A percentile compares a stretch with the other conserved stretches of the same genome.
Evolutionary conservation across 2,113 vertebrate species (phyloP).

Genomic region (Prietella phreatophila): DNA sequence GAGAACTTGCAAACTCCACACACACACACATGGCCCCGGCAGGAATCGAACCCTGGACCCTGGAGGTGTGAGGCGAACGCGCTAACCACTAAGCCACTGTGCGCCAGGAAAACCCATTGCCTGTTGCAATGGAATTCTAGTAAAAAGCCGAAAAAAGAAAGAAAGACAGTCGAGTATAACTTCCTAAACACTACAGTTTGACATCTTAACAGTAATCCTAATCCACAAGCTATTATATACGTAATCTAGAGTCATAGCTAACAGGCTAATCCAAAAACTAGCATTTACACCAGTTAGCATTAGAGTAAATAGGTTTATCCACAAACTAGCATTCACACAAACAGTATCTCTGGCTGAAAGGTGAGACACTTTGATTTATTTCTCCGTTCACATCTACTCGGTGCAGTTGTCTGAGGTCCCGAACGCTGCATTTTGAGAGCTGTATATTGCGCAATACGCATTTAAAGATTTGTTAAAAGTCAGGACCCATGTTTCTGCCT

Average conservation of each 20-base stretch:
- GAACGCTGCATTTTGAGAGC: not conserved
- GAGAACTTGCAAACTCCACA: no score
- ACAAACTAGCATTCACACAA: not conserved
- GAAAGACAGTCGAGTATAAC: no score
- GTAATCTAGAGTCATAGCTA: not conserved
- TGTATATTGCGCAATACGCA: not conserved
- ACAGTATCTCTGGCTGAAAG: not conserved
- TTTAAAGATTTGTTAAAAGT: conserved; percentile 1
- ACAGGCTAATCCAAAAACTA: not conserved
- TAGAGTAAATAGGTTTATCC: not conserved
- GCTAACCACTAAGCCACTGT: no score
- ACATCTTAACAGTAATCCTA: not conserved
- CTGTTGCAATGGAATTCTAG: no score
- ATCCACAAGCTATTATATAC: not conserved
- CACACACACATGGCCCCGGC: no score
- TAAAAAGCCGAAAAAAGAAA: no score
- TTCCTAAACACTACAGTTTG: no score
- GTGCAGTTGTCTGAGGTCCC: not conserved
- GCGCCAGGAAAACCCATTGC: no score
- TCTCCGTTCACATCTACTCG: not conserved
- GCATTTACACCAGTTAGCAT: not conserved
- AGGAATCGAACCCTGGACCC: no score
- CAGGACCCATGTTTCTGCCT: conserved; percentile 7
- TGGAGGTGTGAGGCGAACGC: no score
- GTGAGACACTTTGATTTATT: not conserved